Percentiles rank a stretch among this genome's conserved stretches.
Evolutionary conservation across 2,113 vertebrate species (phyloP).

Genomic region (Bubo bubo): DNA sequence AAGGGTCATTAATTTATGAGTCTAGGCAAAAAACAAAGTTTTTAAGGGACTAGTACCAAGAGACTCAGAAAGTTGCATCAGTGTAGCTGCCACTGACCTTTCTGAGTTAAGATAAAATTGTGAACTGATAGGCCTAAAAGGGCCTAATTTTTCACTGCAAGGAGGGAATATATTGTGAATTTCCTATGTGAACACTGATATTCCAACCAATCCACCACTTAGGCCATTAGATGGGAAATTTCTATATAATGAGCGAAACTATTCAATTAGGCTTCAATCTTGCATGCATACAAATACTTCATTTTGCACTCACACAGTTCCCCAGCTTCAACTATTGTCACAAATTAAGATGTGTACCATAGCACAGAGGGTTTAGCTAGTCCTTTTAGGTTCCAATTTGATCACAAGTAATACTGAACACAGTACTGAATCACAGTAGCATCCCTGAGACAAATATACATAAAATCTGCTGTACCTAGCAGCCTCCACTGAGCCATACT

Average conservation of each 20-base stretch:
- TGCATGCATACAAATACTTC: neutral
- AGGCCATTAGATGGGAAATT: neutral
- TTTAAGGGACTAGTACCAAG: neutral
- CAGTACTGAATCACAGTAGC: neutral
- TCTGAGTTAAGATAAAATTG: conserved; percentile 16
- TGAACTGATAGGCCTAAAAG: neutral
- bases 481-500: neutral
- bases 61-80: conserved; percentile 6
- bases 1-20: conserved; percentile 35
- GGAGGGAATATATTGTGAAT: neutral
- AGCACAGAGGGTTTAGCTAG: neutral
- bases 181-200: neutral
- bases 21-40: neutral
- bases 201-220: neutral
- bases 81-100: neutral
- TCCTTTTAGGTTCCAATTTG: neutral
- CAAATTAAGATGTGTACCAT: neutral
- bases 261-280: neutral
- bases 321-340: neutral
- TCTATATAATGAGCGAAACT: neutral
- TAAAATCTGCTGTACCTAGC: neutral
- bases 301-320: neutral
- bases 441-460: neutral
- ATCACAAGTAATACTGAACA: neutral
- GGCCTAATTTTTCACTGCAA: neutral